Percentiles rank a stretch among this genome's conserved stretches.
Conservation (phyloP, 2,888 invertebrate genomes). For the Acleris literana region DNA sequence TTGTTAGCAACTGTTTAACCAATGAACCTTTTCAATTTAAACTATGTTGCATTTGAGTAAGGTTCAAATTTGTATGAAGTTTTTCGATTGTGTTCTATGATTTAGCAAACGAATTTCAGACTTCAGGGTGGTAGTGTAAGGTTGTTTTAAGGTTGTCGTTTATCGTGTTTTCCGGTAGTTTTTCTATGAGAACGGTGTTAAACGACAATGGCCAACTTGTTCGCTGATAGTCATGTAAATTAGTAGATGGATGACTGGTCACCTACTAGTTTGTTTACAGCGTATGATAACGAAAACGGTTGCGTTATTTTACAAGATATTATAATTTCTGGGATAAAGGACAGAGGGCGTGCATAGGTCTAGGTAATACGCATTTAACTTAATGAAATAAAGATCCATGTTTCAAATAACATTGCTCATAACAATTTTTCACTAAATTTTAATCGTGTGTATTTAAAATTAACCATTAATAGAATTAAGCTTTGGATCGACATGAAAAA, state of each 20-base stretch:
- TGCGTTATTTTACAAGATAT: background rate
- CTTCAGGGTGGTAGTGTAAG: constrained; percentile 36
- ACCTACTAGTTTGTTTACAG: constrained; percentile 64
- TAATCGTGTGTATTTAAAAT: too few relatives aligned
- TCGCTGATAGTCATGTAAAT: constrained; percentile 80
- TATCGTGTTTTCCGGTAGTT: constrained; percentile 71
- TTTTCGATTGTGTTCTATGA: constrained; percentile 60
- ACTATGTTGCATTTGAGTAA: constrained; percentile 38
- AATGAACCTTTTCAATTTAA: constrained; percentile 38
- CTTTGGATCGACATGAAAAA: too few relatives aligned
- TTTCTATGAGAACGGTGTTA: constrained; percentile 62
- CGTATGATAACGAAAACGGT: constrained; percentile 51
- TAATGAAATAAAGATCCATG: too few relatives aligned
- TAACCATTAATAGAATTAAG: too few relatives aligned
- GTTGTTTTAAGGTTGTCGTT: constrained; percentile 47
- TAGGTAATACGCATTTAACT: too few relatives aligned
- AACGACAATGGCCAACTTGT: constrained; percentile 78
- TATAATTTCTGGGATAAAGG: background rate
- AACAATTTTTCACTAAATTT: too few relatives aligned
- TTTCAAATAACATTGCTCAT: too few relatives aligned
- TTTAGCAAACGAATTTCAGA: constrained; percentile 39
- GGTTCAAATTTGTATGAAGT: constrained; percentile 42
- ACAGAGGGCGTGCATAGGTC: background rate
- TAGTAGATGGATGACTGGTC: constrained; percentile 77
- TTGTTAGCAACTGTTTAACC: constrained; percentile 59